These are phyloP conservation scores for Syngnathus rostellatus DNA, from an alignment of 2,797 vertebrate species.

Conservation along the genomic window DNA sequence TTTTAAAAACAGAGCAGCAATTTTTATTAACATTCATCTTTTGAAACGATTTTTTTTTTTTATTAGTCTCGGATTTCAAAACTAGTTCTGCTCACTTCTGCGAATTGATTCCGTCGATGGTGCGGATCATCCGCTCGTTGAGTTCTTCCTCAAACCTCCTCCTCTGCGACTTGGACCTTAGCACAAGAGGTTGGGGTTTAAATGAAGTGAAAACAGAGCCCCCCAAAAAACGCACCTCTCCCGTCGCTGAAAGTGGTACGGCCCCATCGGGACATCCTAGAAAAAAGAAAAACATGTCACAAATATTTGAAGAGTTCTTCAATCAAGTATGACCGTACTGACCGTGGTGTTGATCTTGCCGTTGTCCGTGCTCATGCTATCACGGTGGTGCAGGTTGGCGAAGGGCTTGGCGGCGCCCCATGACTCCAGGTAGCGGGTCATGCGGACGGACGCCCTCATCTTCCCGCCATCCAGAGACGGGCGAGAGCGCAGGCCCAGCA, in stretches of 20 bases:
- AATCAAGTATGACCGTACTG: slow-evolving; percentile 29
- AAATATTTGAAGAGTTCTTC: not conserved
- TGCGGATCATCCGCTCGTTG: slow-evolving; percentile 94
- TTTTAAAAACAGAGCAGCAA: too few relatives aligned
- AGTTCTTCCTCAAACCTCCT: slow-evolving; percentile 94
- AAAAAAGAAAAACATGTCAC: slow-evolving; percentile 8
- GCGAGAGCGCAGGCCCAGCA: slow-evolving; percentile 78
- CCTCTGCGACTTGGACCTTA: slow-evolving; percentile 93
- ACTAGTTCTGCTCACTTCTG: slow-evolving; percentile 77
- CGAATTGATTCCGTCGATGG: slow-evolving; percentile 94
- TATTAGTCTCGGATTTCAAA: too few relatives aligned
- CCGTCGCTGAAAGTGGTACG: slow-evolving; percentile 86
- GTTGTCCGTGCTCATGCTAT: slow-evolving; percentile 96
- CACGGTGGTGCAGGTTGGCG: slow-evolving; percentile 90
- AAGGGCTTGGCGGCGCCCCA: slow-evolving; percentile 98
- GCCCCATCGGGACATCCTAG: slow-evolving; percentile 92
- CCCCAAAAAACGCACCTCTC: slow-evolving; percentile 42
- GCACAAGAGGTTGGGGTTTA: not conserved
- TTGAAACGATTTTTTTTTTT: too few relatives aligned
- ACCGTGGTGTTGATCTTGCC: slow-evolving; percentile 94
- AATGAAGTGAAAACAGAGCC: not conserved
- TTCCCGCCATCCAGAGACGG: slow-evolving; percentile 82
- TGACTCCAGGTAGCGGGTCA: slow-evolving; percentile 96
- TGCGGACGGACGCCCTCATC: slow-evolving; percentile 93
- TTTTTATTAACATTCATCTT: too few relatives aligned